Conservation (phyloP, 2,797 vertebrate species). For the Xenops minutus region DNA sequence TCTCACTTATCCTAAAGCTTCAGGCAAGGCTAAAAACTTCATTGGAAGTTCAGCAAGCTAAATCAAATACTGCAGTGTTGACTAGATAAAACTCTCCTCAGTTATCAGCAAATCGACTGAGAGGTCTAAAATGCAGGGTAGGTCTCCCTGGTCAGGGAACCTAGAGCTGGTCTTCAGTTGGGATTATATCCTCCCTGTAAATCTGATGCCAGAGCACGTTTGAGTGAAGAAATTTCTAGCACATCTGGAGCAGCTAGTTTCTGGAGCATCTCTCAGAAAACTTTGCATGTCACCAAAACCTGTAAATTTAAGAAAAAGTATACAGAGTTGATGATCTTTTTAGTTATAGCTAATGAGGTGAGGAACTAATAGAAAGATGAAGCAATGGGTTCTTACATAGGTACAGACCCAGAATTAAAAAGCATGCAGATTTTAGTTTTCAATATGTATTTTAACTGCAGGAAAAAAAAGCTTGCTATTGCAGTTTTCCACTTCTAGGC, state of each 20-base stretch:
- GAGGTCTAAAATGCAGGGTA: background rate
- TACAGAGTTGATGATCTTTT: background rate
- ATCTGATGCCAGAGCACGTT: background rate
- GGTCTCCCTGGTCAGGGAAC: background rate
- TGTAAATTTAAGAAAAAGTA: background rate
- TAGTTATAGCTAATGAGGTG: background rate
- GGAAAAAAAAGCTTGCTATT: background rate
- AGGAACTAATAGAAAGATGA: background rate
- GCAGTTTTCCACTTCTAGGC: background rate
- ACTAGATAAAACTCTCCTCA: background rate
- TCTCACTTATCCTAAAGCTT: background rate
- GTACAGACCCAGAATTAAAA: background rate
- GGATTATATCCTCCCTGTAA: background rate
- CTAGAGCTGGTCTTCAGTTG: fast-evolving
- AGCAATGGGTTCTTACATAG: background rate
- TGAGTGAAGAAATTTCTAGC: background rate
- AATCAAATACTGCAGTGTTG: background rate
- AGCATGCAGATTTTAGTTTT: background rate
- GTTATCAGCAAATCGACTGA: fast-evolving
- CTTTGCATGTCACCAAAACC: fast-evolving
- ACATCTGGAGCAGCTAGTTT: background rate
- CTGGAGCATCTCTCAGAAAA: background rate
- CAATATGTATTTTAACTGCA: background rate
- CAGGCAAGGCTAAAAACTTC: background rate
- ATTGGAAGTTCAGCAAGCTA: background rate